phyloP scores from a whole-genome alignment of 2,797 vertebrate species.

The Sebastes minor region DNA sequence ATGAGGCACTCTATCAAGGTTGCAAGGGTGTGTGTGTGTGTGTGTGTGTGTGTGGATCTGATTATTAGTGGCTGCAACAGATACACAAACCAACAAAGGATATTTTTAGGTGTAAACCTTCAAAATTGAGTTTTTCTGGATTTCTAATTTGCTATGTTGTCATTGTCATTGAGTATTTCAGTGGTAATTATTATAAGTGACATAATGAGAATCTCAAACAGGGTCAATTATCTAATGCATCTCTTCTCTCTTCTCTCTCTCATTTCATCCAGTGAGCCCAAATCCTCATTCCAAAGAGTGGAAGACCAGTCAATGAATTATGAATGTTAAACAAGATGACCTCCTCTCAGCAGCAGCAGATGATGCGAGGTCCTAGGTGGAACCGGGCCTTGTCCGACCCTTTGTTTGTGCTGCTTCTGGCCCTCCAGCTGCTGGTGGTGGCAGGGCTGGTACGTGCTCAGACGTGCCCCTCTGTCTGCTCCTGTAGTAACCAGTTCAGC shows the following conservation, averaged over 20 bases:
- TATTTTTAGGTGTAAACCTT: not conserved
- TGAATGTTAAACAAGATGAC: slow-evolving; percentile 99
- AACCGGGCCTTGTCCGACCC: slow-evolving; percentile 99
- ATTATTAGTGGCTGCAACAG: slow-evolving; percentile 4
- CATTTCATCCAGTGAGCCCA: slow-evolving; percentile 75
- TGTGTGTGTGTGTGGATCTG: slow-evolving; percentile 12
- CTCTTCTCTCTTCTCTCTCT: slow-evolving; percentile 48
- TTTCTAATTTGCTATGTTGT: not conserved
- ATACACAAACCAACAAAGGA: not conserved
- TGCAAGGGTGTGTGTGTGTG: slow-evolving; percentile 6
- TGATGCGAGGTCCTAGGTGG: slow-evolving; percentile 99
- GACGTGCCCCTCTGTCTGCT: slow-evolving; percentile 98
- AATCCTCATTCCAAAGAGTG: slow-evolving; percentile 82
- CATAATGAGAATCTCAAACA: not conserved
- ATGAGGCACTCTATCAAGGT: slow-evolving; percentile 38
- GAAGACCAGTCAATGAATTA: slow-evolving; percentile 97
- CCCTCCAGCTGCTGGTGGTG: slow-evolving; percentile 98
- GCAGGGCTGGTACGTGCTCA: slow-evolving; percentile 98
- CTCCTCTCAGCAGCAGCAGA: slow-evolving; percentile 99
- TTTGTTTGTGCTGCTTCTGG: slow-evolving; percentile 98
- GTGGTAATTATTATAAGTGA: not conserved
- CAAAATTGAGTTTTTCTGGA: not conserved
- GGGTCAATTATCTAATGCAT: slow-evolving; percentile 21
- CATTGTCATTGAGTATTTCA: not conserved
- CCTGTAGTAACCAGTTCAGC: slow-evolving; percentile 99